A percentile compares a stretch with the other conserved stretches of the same genome.
Conservation (phyloP, 1,140 invertebrate genomes). For the Pissodes strobi region DNA sequence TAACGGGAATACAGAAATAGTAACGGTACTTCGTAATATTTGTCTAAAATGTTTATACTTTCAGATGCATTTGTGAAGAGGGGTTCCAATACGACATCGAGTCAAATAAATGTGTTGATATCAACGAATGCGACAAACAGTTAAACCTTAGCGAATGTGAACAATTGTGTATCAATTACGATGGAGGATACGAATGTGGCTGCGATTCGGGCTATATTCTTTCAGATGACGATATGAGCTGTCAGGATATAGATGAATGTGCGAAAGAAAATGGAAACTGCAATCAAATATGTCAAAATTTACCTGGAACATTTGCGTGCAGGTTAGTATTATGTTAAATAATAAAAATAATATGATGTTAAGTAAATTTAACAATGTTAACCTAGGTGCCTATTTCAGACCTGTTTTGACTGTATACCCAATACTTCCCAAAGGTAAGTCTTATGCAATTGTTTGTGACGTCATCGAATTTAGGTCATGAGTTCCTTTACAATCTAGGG, state of each 20-base stretch:
- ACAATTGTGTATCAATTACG: slow-evolving; percentile 57
- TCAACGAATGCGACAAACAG: slow-evolving; percentile 74
- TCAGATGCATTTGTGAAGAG: slow-evolving; percentile 60
- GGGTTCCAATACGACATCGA: slow-evolving; percentile 51
- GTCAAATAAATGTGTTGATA: slow-evolving; percentile 62
- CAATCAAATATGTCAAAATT: slow-evolving; percentile 67
- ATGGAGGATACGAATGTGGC: slow-evolving; percentile 63
- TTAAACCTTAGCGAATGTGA: slow-evolving; percentile 54
- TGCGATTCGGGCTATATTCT: slow-evolving; percentile 63
- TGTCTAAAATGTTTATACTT: not conserved
- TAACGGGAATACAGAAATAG: not conserved
- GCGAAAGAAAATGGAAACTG: slow-evolving; percentile 59
- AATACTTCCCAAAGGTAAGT: too few relatives aligned
- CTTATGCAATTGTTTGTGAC: too few relatives aligned
- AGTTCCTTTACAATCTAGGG: too few relatives aligned
- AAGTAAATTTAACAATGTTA: too few relatives aligned
- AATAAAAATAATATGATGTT: too few relatives aligned
- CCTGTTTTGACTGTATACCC: too few relatives aligned
- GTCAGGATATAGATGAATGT: slow-evolving; percentile 71
- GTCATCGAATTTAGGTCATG: too few relatives aligned
- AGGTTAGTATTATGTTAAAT: slow-evolving; percentile 60
- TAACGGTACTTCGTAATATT: not conserved
- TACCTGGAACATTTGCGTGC: slow-evolving; percentile 67
- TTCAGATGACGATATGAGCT: slow-evolving; percentile 55
- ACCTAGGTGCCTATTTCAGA: too few relatives aligned